Evolutionary conservation across 2,797 vertebrate genomes (phyloP).

Genomic region (Philypnodon macrostomus): DNA sequence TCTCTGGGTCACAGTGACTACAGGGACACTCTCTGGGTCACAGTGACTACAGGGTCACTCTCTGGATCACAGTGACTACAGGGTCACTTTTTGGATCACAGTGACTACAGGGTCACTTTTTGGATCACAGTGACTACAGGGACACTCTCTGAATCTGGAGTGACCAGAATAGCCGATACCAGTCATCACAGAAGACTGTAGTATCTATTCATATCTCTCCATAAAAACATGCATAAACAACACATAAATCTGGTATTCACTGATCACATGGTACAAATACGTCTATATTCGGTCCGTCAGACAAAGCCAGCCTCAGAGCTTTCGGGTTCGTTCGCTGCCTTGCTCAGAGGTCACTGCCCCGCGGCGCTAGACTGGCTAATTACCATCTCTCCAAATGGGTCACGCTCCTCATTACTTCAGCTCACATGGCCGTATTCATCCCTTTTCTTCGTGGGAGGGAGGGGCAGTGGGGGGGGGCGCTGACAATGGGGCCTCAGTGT

Average conservation of each 20-base stretch:
- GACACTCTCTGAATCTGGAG: too few relatives aligned
- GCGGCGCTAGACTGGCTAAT: conserved; percentile 59
- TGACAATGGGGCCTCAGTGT: conserved; percentile 54
- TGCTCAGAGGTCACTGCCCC: conserved; percentile 60
- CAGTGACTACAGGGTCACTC: too few relatives aligned
- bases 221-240: background rate
- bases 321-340: conserved; percentile 44
- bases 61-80: too few relatives aligned
- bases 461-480: conserved; percentile 33
- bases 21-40: too few relatives aligned
- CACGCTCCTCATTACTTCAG: conserved; percentile 64
- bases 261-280: conserved; percentile 7
- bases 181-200: background rate
- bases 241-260: background rate
- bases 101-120: too few relatives aligned
- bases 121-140: too few relatives aligned
- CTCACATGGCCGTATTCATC: conserved; percentile 73
- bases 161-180: conserved; percentile 21
- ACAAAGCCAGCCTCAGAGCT: conserved; percentile 50
- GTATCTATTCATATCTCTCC: conserved; percentile 3
- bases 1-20: too few relatives aligned
- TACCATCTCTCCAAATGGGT: conserved; percentile 60
- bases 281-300: conserved; percentile 6
- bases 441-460: too few relatives aligned
- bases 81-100: too few relatives aligned